phyloP scores from a whole-genome alignment of 92 coral and sea anemone species.

The Heliopora coerulea region DNA sequence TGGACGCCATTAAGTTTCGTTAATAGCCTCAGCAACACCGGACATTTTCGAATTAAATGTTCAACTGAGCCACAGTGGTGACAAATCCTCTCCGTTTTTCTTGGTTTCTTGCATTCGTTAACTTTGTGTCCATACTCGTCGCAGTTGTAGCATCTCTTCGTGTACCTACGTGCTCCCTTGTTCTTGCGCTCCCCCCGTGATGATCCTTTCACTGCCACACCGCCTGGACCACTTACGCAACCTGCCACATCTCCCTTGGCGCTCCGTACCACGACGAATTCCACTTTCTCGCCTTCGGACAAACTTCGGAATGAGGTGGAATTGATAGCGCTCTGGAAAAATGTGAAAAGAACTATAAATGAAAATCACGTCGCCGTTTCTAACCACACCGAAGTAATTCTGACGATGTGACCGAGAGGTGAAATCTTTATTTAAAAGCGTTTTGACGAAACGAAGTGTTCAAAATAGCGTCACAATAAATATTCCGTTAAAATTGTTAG shows the following conservation, averaged over 20 bases:
- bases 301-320: constrained; percentile 81
- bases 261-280: constrained; percentile 68
- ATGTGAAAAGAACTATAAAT: background rate
- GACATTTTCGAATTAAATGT: constrained; percentile 84
- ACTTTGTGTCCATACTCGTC: constrained; percentile 79
- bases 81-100: constrained; percentile 61
- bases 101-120: constrained; percentile 71
- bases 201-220: constrained; percentile 72
- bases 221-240: constrained; percentile 74
- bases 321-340: constrained; percentile 86
- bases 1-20: constrained; percentile 11
- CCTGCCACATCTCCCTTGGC: constrained; percentile 83
- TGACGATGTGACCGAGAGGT: too few species aligned
- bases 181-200: constrained; percentile 72
- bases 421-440: too few species aligned
- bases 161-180: constrained; percentile 93
- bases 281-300: constrained; percentile 82
- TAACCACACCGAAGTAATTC: too few species aligned
- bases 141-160: constrained; percentile 91
- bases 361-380: too few species aligned
- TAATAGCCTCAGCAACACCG: constrained; percentile 46
- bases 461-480: too few species aligned
- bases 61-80: constrained; percentile 85
- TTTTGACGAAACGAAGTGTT: too few species aligned
- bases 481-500: too few species aligned